A percentile compares a stretch with the other conserved stretches of the same genome.
Conservation (phyloP, 2,888 invertebrate species). For the Heliconius hortense region DNA sequence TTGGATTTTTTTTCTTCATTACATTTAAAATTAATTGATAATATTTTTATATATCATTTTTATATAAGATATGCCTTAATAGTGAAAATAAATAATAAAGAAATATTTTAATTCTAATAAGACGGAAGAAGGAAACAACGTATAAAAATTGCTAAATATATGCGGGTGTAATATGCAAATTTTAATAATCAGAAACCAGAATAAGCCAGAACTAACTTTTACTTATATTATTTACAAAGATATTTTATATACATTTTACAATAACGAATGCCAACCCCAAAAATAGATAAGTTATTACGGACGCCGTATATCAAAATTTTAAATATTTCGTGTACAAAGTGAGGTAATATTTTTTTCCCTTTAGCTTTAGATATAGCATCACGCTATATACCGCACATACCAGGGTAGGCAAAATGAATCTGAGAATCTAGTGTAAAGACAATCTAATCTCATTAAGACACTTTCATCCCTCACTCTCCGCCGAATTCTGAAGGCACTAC, state of each 20-base stretch:
- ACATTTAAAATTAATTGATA: too few relatives aligned
- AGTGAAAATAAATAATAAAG: background rate
- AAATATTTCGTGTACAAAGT: background rate
- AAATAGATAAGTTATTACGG: background rate
- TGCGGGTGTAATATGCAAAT: too few relatives aligned
- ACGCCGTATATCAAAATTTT: background rate
- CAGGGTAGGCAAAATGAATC: too few relatives aligned
- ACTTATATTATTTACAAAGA: background rate
- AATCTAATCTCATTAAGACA: too few relatives aligned
- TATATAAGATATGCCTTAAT: background rate
- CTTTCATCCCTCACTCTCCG: too few relatives aligned
- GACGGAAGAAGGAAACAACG: background rate
- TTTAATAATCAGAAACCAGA: background rate
- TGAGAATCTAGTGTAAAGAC: too few relatives aligned
- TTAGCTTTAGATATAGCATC: too few relatives aligned
- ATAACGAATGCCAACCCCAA: background rate
- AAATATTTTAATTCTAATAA: background rate
- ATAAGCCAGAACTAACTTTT: background rate
- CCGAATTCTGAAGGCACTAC: too few relatives aligned
- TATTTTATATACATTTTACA: background rate
- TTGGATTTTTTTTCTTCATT: too few relatives aligned
- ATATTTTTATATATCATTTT: too few relatives aligned
- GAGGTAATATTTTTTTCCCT: background rate
- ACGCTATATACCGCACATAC: too few relatives aligned
- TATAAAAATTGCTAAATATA: too few relatives aligned